Evolutionary conservation across 1,140 invertebrate genomes (phyloP).

Genomic region (Caenorhabditis briggsae): DNA sequence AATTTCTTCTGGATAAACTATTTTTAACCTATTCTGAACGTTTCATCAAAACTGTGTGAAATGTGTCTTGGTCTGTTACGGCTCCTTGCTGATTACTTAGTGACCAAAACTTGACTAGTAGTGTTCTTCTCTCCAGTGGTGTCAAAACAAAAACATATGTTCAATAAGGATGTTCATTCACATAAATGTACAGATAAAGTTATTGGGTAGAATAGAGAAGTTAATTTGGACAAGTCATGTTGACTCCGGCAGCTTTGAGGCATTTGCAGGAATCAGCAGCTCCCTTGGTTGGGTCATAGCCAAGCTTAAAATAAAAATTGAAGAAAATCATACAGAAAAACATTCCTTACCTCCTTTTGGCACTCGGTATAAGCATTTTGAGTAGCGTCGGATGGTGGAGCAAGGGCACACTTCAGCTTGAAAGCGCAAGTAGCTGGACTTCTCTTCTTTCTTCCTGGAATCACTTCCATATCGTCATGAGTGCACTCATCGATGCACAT

Average conservation of each 20-base stretch:
- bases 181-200: conserved; percentile 23
- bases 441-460: conserved; percentile 63
- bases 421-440: conserved; percentile 74
- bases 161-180: not conserved
- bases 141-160: not conserved
- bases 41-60: too few relatives aligned
- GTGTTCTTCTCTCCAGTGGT: not conserved
- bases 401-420: conserved; percentile 76
- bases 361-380: conserved; percentile 74
- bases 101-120: not conserved
- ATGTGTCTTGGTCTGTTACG: not conserved
- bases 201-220: not conserved
- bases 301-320: not conserved
- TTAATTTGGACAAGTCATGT: conserved; percentile 30
- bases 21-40: too few relatives aligned
- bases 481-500: conserved; percentile 76
- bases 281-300: conserved; percentile 67
- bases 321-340: not conserved
- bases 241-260: conserved; percentile 73
- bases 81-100: not conserved
- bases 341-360: conserved; percentile 71
- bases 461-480: conserved; percentile 70
- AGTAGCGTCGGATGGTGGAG: conserved; percentile 71
- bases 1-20: too few relatives aligned
- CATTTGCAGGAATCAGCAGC: conserved; percentile 75